phyloP scores from a whole-genome alignment of 2,888 invertebrate genomes.

The Cantharis rufa region DNA sequence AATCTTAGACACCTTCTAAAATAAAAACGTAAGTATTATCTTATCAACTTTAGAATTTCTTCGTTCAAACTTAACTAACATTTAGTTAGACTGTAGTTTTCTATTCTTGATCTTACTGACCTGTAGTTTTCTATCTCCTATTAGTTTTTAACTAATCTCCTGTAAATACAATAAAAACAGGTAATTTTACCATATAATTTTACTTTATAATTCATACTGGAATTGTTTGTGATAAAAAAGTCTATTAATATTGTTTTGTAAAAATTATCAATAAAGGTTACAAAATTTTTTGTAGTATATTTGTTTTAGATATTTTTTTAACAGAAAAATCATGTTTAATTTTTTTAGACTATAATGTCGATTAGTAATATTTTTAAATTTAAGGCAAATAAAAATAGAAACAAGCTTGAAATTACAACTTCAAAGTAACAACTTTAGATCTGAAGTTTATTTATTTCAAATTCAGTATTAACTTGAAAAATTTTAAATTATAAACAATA shows the following conservation, averaged over 20 bases:
- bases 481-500: no score
- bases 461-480: no score
- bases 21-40: neutral
- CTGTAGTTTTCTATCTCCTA: neutral
- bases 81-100: neutral
- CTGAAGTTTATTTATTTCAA: no score
- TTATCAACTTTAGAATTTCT: neutral
- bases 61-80: neutral
- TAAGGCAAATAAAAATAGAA: neutral
- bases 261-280: conserved; percentile 24
- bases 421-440: no score
- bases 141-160: neutral
- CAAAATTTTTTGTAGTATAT: conserved; percentile 6
- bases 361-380: no score
- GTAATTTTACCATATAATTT: conserved; percentile 4
- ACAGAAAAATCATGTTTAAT: neutral
- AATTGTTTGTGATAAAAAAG: conserved; percentile 19
- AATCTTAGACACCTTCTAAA: neutral
- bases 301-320: neutral
- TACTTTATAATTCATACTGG: conserved; percentile 20
- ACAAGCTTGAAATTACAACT: no score
- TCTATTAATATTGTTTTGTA: conserved; percentile 23
- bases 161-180: conserved; percentile 23
- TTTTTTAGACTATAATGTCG: neutral
- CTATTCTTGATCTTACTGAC: neutral